These are phyloP conservation scores for Pristionchus maxplancki DNA, from an alignment of 2,888 invertebrate genomes.

Conservation along the genomic window DNA sequence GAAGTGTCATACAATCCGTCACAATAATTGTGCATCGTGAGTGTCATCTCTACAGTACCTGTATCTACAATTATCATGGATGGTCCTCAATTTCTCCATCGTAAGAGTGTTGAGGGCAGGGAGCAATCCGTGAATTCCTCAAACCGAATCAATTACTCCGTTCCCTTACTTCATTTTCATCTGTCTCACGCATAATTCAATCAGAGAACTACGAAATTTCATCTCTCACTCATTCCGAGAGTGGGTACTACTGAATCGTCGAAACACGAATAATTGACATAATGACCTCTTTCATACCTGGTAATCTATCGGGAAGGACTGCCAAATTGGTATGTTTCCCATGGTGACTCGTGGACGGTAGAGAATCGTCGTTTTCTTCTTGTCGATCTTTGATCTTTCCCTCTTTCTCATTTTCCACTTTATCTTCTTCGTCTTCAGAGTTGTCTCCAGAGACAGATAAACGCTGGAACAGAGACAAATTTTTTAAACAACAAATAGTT, in stretches of 20 bases:
- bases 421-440: not conserved
- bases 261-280: not conserved
- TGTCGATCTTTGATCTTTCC: not conserved
- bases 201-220: not conserved
- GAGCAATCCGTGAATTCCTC: constrained; percentile 26
- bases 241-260: not conserved
- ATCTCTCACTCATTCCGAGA: not conserved
- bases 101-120: not conserved
- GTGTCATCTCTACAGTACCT: too few relatives aligned
- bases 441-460: constrained; percentile 3
- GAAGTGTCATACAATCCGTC: too few relatives aligned
- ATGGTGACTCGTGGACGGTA: constrained; percentile 3
- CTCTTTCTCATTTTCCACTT: not conserved
- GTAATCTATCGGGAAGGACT: constrained; percentile 33
- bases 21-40: too few relatives aligned
- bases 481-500: not conserved
- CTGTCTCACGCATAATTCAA: not conserved
- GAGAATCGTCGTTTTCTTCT: not conserved
- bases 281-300: constrained; percentile 2
- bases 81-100: constrained; percentile 10
- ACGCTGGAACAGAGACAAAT: not conserved
- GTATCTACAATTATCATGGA: constrained; percentile 40
- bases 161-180: not conserved
- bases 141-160: not conserved
- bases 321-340: not conserved